These are phyloP conservation scores for Silurus meridionalis DNA, from an alignment of 2,113 vertebrate species.

Conservation along the genomic window DNA sequence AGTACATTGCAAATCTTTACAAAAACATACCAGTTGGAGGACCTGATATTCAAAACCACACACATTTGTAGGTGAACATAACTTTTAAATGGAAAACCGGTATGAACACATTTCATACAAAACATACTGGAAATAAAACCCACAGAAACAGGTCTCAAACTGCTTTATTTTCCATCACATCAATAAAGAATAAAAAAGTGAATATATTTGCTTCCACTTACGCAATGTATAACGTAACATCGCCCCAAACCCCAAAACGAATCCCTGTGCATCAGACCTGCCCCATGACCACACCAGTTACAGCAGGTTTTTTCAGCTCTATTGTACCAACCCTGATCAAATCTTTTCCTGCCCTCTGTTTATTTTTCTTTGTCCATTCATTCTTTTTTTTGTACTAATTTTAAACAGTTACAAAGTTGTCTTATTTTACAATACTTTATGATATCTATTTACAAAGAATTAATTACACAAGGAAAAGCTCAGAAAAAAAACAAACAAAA, in stretches of 20 bases:
- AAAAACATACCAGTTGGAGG: no score
- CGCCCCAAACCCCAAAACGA: neutral
- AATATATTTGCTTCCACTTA: constrained; percentile 65
- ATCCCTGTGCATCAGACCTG: constrained; percentile 27
- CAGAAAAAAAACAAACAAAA: constrained; percentile 75
- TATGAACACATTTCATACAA: neutral
- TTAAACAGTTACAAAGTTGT: constrained; percentile 64
- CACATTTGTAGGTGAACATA: no score
- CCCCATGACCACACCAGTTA: neutral
- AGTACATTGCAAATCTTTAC: no score
- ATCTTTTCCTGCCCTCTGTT: constrained; percentile 67
- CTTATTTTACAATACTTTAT: constrained; percentile 83
- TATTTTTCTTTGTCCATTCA: constrained; percentile 57
- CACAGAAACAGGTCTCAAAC: constrained; percentile 46
- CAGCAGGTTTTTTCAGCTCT: constrained; percentile 59
- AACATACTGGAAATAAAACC: neutral
- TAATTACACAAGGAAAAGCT: constrained; percentile 76
- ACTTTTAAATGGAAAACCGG: neutral
- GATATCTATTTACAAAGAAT: constrained; percentile 88
- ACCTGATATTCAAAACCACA: no score
- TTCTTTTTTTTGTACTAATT: constrained; percentile 66
- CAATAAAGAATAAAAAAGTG: constrained; percentile 65
- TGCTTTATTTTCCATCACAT: constrained; percentile 71
- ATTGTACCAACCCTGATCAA: constrained; percentile 77
- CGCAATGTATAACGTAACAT: constrained; percentile 29